Percentiles rank a stretch among this genome's conserved stretches.
Evolutionary conservation across 2,797 vertebrate species (phyloP).

Genomic region (Microctenopoma lineatum): DNA sequence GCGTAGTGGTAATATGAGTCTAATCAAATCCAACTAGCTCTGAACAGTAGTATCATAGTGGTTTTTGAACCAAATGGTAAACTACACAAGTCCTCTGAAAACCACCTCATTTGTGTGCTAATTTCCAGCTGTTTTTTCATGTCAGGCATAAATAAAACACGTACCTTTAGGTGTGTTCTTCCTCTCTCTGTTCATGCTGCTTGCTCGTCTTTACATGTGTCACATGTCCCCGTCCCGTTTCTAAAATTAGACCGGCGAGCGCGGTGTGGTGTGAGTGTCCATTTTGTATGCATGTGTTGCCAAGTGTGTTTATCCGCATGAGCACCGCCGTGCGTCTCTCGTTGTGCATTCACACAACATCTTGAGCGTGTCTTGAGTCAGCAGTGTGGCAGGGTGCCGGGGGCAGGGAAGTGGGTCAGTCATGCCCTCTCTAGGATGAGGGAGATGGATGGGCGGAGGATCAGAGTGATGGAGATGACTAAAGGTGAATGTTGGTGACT

Average conservation of each 20-base stretch:
- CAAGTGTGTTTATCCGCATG: conserved; percentile 48
- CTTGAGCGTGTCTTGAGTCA: conserved; percentile 68
- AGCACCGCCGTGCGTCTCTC: conserved; percentile 20
- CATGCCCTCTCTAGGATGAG: conserved; percentile 49
- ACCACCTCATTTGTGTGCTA: background rate
- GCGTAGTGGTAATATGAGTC: too few species aligned
- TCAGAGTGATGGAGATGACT: conserved; percentile 25
- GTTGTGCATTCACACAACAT: conserved; percentile 53
- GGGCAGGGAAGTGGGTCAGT: conserved; percentile 68
- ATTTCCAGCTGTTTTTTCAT: conserved; percentile 5
- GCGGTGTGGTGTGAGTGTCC: conserved; percentile 44
- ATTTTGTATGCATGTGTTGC: conserved; percentile 51
- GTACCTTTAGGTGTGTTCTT: conserved; percentile 7
- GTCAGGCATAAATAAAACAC: background rate
- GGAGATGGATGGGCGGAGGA: conserved; percentile 34
- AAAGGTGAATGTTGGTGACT: conserved; percentile 9
- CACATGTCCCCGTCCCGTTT: conserved; percentile 17
- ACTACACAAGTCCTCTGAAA: too few species aligned
- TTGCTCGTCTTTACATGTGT: conserved; percentile 1
- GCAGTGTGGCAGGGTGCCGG: conserved; percentile 51
- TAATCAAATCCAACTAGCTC: too few species aligned
- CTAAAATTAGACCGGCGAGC: conserved; percentile 69
- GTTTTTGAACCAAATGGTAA: too few species aligned
- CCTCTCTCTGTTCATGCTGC: background rate
- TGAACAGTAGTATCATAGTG: too few species aligned